Evolutionary conservation across 2,888 invertebrate species (phyloP), one percentile per base, ranked within the genome.

Genomic region (Hypomecis punctinalis): DNA sequence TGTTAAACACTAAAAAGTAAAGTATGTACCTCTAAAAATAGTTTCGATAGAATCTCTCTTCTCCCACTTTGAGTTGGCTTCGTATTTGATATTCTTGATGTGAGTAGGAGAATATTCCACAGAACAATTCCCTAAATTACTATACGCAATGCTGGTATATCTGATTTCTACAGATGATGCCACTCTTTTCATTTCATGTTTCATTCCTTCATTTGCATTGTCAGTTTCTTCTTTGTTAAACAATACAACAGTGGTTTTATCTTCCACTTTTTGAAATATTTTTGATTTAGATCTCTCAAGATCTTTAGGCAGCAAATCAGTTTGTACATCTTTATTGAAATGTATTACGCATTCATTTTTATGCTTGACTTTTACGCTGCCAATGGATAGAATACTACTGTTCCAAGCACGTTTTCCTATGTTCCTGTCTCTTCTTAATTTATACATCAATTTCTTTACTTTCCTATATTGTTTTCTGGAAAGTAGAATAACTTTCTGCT

Each of bases 391-490:
- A 4, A 79, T 61, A 67, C 79, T 80, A n/a, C 52, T 69, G 57
- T 74, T 73, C 55, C 64, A 68, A 23, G 77, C 13, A 70, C 76
- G 13, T 59, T 65, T 68, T 59, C 68, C 63, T 63, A 72, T 54
- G 57, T 64, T 36, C 10, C 40, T 33, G 47, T 60, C 76, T 39
- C 53, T 58, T 52, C 76, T 70, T 0, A 74, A 79, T 63, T 71
- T 80, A 65, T 83, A 81, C 55, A 90, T 84, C 1, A 80, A 82
- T 73, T 71, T 84, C 68, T 84, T 90, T 5, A 91, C 80, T 80
- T 84, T 89, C 1, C 80, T 73, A 49, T 90, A 90, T 75, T 91
- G 91, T 70, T 82, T 83, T 35, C 80, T 76, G 0, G 90, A 79
- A 11, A 90, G 71, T 36, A 82, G 67, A 42, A 91, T 87, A 4